Base-by-base conservation (phyloP, 2,113 vertebrate genomes). In the Cygnus buccinator region DNA sequence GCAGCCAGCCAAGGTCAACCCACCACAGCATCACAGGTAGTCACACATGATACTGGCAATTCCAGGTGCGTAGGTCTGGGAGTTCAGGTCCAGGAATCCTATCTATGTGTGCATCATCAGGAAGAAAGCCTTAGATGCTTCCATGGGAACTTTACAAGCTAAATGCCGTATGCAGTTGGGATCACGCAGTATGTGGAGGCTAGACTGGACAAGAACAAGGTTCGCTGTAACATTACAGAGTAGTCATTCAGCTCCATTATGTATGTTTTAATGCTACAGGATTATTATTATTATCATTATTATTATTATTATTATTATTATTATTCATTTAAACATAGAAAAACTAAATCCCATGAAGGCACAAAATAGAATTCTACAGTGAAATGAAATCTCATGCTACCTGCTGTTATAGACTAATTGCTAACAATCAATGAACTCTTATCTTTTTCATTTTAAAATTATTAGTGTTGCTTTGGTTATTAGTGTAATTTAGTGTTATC, bases 361-460 rank as follows among this genome's bases (percentile, higher is more conserved):
- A 74, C 35, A 77, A 87, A 87, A 33, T 39, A 71, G 10, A 68
- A 54, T 77, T 91, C 46, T 94, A 94, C 58, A 93, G 33, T 89
- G 82, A 87, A 97, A 93, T 88, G 81, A 87, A 96, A 93, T 91
- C 63, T 89, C 28, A 33, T 74, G 70, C 93, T 84, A 93, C 95
- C 94, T 97, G 87, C 80, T 93, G 89, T 85, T 96, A 72, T 4
- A 92, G 79, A 89, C 87, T 96, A 97, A 97, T 97, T 97, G 57
- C 83, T 96, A 46, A 50, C 90, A 91, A 94, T 95, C 92, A 96
- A 10, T 54, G 39, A 86, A 82, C 67, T 82, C 73, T 94, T 94
- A 96, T 95, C 72, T 90, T 84, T 94, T 93, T 89, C 9, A 77
- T 94, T 96, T 96, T 67, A 75, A 96, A 90, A 87, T 95, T 94